phyloP scores from a whole-genome alignment of 2,888 invertebrate genomes.

The Tanypteryx hageni region DNA sequence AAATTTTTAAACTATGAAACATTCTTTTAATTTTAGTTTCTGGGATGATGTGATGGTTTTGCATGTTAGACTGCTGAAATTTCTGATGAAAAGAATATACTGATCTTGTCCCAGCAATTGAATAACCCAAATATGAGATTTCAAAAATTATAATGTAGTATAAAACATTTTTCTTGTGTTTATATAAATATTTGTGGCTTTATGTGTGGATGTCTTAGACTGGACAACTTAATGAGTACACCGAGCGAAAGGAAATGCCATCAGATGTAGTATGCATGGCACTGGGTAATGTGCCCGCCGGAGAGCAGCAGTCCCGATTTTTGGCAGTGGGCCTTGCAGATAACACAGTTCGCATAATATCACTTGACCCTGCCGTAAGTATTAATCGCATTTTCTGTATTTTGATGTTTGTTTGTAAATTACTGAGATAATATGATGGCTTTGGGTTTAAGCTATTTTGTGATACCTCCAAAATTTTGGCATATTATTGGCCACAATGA shows the following conservation, averaged over 20 bases:
- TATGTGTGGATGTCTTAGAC: constrained; percentile 80
- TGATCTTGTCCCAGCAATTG: constrained; percentile 16
- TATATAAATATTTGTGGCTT: background rate
- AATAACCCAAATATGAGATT: background rate
- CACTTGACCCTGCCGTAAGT: constrained; percentile 92
- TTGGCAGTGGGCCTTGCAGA: constrained; percentile 97
- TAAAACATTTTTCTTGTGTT: background rate
- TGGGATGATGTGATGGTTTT: background rate
- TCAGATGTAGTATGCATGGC: constrained; percentile 99
- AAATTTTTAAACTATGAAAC: background rate
- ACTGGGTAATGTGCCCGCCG: constrained; percentile 94
- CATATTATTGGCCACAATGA: too few relatives aligned
- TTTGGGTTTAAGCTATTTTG: too few relatives aligned
- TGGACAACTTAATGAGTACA: constrained; percentile 98
- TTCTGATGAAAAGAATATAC: background rate
- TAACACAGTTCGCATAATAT: constrained; percentile 97
- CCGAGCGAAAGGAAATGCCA: constrained; percentile 96
- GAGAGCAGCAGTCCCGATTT: constrained; percentile 97
- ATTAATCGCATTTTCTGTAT: constrained; percentile 32
- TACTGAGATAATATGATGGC: too few relatives aligned
- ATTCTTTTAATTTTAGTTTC: background rate
- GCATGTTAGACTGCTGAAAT: constrained; percentile 59
- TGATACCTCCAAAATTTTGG: too few relatives aligned
- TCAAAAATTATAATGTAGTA: background rate
- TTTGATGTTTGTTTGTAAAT: background rate